Percentiles rank a stretch among this genome's conserved stretches.
Conservation (phyloP, 2,113 vertebrate genomes). For the Dolichallabes microphthalmus region DNA sequence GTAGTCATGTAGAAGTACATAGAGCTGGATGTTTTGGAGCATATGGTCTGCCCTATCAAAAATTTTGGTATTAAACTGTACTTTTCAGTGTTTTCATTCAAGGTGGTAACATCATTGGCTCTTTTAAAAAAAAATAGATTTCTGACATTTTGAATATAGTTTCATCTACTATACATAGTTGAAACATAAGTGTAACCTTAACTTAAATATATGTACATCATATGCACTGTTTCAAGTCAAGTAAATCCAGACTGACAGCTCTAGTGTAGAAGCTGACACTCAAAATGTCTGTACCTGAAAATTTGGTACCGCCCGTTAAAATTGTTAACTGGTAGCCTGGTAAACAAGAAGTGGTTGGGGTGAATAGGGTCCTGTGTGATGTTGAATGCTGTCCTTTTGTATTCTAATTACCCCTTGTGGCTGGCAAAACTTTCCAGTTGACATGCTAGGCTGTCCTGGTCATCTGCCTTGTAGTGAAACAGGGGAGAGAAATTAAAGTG, state of each 20-base stretch:
- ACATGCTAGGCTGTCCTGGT: background rate
- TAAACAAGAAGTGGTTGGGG: background rate
- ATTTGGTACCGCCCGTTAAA: background rate
- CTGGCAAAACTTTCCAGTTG: background rate
- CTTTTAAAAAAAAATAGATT: too few species aligned
- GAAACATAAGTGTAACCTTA: too few species aligned
- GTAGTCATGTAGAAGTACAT: background rate
- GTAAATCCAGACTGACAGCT: background rate
- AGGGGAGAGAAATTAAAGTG: background rate
- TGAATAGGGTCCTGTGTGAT: too few species aligned
- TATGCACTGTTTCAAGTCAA: too few species aligned
- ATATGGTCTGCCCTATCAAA: background rate
- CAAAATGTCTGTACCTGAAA: background rate
- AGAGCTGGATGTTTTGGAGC: background rate
- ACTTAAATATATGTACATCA: too few species aligned
- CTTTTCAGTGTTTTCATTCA: background rate
- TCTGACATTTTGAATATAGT: too few species aligned
- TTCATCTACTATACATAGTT: too few species aligned
- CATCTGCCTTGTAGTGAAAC: background rate
- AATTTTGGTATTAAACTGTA: background rate
- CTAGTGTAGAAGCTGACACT: background rate
- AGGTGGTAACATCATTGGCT: too few species aligned
- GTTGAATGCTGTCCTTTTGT: background rate
- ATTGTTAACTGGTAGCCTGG: background rate
- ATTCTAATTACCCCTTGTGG: background rate